Evolutionary conservation across 2,888 invertebrate genomes (phyloP).

Genomic region (Polylopha cassiicola): DNA sequence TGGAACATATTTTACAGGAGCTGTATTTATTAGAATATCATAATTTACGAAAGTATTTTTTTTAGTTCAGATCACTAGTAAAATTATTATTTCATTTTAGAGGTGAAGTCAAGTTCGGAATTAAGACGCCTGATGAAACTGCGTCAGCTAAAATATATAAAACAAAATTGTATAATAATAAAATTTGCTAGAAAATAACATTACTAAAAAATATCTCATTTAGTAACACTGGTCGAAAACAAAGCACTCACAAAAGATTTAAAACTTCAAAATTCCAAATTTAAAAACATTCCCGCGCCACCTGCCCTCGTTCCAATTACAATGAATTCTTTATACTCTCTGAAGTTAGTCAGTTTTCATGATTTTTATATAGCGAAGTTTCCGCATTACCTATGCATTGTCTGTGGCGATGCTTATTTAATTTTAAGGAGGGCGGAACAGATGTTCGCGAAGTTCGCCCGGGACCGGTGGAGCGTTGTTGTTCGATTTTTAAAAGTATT

Average conservation of each 20-base stretch:
- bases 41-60: too few species aligned
- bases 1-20: too few species aligned
- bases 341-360: conserved; percentile 58
- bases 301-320: conserved; percentile 54
- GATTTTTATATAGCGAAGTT: conserved; percentile 73
- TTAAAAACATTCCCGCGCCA: conserved; percentile 33
- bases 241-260: conserved; percentile 7
- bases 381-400: conserved; percentile 69
- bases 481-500: conserved; percentile 18
- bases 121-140: too few species aligned
- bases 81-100: too few species aligned
- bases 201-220: conserved; percentile 6
- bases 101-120: too few species aligned
- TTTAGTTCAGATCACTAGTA: too few species aligned
- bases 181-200: background rate
- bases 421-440: conserved; percentile 42
- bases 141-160: too few species aligned
- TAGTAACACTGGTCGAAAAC: conserved; percentile 17
- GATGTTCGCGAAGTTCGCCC: conserved; percentile 17
- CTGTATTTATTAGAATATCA: too few species aligned
- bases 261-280: conserved; percentile 13
- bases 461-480: conserved; percentile 6
- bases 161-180: too few species aligned
- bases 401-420: conserved; percentile 54
- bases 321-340: conserved; percentile 70